Conservation (phyloP, 2,888 invertebrate genomes). For the Eupeodes luniger region DNA sequence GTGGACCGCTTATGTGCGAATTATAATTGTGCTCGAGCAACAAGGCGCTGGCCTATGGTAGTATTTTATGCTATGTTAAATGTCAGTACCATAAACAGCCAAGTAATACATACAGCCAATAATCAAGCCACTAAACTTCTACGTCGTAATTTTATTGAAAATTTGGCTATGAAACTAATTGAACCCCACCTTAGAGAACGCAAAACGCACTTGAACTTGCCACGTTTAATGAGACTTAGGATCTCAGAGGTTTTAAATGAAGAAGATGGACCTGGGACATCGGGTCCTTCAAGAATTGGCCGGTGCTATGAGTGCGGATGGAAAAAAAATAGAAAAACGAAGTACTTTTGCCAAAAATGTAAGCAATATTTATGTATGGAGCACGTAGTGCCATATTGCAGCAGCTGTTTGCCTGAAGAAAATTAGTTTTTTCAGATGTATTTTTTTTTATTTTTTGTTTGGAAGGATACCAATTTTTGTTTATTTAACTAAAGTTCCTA, state of each 20-base stretch:
- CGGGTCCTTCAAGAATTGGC: background rate
- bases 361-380: slow-evolving; percentile 16
- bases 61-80: no score
- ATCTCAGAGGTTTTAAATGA: background rate
- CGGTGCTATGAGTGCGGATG: background rate
- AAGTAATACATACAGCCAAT: background rate
- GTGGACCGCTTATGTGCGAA: background rate
- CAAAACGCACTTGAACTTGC: background rate
- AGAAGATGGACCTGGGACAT: background rate
- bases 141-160: background rate
- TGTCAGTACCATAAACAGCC: background rate
- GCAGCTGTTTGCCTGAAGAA: slow-evolving; percentile 19
- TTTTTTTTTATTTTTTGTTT: background rate
- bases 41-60: no score
- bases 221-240: background rate
- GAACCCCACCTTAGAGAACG: background rate
- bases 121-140: background rate
- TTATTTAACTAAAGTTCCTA: slow-evolving; percentile 26
- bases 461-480: slow-evolving; percentile 34
- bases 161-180: background rate
- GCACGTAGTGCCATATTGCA: slow-evolving; percentile 20
- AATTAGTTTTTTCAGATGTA: background rate
- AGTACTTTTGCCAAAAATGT: slow-evolving; percentile 26
- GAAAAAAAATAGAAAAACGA: slow-evolving; percentile 11
- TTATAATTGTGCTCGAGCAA: no score